phyloP scores from a whole-genome alignment of 92 coral and sea anemone species.

The Parazoanthus atlanticus region DNA sequence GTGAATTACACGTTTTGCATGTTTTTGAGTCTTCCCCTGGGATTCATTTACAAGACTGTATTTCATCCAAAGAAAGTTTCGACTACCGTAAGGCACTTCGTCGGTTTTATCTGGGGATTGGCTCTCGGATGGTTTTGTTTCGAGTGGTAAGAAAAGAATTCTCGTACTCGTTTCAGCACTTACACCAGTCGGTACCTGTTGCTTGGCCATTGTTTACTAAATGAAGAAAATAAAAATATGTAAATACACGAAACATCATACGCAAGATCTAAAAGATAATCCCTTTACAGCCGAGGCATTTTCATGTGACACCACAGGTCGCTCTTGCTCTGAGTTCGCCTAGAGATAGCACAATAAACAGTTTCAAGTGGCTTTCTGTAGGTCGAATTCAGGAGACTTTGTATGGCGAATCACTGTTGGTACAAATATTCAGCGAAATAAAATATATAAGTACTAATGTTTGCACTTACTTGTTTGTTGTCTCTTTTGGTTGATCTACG shows the following conservation, averaged over 20 bases:
- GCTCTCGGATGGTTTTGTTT: conserved; percentile 36
- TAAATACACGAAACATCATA: no score
- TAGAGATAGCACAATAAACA: no score
- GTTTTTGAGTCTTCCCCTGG: conserved; percentile 16
- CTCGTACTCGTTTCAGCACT: neutral
- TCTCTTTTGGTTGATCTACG: no score
- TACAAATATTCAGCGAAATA: no score
- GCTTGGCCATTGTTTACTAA: neutral
- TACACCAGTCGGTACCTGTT: conserved; percentile 17
- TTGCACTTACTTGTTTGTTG: no score
- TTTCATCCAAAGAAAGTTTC: conserved; percentile 28
- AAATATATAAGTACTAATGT: no score
- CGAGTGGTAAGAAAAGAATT: conserved; percentile 28
- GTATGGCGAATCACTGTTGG: no score
- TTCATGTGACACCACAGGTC: no score
- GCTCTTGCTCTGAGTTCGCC: no score
- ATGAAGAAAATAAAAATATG: neutral
- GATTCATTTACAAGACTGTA: conserved; percentile 11
- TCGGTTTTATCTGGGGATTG: conserved; percentile 30
- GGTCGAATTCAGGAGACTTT: neutral
- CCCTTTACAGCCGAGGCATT: no score
- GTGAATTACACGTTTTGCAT: conserved; percentile 29
- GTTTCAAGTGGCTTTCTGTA: no score
- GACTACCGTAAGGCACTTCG: neutral
- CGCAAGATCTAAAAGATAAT: no score